These are phyloP conservation scores for Drosophila athabasca DNA, from an alignment of 1,140 invertebrate species.

Conservation along the genomic window DNA sequence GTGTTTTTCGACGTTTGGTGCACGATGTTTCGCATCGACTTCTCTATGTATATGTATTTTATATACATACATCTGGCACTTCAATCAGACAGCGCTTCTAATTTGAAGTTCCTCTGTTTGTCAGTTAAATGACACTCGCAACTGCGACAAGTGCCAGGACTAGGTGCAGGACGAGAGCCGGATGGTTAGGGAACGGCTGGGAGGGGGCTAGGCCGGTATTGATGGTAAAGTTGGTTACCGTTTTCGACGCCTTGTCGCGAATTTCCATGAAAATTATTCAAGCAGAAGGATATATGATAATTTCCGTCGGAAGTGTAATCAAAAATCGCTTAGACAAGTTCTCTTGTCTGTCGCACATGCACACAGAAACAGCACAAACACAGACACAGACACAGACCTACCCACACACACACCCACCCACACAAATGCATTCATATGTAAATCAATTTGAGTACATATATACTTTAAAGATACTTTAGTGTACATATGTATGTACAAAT, in stretches of 20 bases:
- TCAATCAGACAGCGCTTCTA: no score
- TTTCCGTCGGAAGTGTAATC: conserved; percentile 84
- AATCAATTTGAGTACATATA: conserved; percentile 13
- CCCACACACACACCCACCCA: not conserved
- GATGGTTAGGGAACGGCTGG: not conserved
- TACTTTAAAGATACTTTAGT: not conserved
- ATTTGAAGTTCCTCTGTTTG: not conserved
- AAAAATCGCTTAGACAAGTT: conserved; percentile 83
- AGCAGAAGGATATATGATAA: conserved; percentile 84
- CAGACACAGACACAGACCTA: conserved; percentile 1
- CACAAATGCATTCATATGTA: not conserved
- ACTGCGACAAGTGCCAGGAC: not conserved
- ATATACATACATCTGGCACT: no score
- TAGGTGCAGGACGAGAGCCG: not conserved
- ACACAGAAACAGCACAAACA: not conserved
- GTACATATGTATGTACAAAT: not conserved
- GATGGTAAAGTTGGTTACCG: not conserved
- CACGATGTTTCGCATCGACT: not conserved
- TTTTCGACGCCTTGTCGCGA: conserved; percentile 42
- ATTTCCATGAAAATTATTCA: conserved; percentile 82
- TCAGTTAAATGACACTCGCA: not conserved
- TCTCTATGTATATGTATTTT: no score
- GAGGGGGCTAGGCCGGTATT: conserved; percentile 6
- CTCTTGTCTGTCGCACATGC: not conserved
- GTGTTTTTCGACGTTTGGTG: not conserved